Evolutionary conservation across 2,888 invertebrate species (phyloP), one percentile per base, ranked within the genome.

Genomic region (Gastrophysa polygoni): DNA sequence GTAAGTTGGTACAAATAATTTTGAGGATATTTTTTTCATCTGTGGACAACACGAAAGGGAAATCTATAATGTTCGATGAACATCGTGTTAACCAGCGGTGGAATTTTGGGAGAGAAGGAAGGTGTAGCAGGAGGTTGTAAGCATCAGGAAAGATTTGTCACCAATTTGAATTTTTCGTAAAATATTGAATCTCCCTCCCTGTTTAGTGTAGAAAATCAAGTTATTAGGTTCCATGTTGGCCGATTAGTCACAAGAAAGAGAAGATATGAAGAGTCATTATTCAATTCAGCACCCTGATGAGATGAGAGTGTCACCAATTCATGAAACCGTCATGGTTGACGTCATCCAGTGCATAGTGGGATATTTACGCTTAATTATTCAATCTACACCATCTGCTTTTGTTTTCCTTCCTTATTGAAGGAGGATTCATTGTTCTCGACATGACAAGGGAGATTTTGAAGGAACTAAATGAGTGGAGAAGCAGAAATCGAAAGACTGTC

Each of bases 311-410:
- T 46, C 58, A 28, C 44, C 58, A 51, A 32, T 48, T 51, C 44
- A 59, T 51, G 51, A 44, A 51, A n/a, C 58, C 46, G 58, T 59
- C 58, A 59, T 17, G 43, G 51, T 44, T 59, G 58, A 59, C 58
- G 58, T 59, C 51, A 59, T 18, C 21, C 18, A 51, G 29, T 28
- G 17, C 32, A 16, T 51, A 46, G 46, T 59, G 51, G 46, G 43
- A 29, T 51, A 59, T 59, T 49, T 24, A 46, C 29, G 44, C n/a
- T 59, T 51, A 59, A 58, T 24, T 18, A 11, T 32, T 51, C 24
- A 50, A 59, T 59, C 51, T 50, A 14, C 38, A 50, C 24, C 58
- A 59, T 59, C 58, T 59, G 58, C 50, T 46, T 57, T 51, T 44
- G 51, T 59, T 17, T 50, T 57, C 57, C 38, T n/a, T 11, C 11